These are phyloP conservation scores for Opisthograptis luteolata DNA, from an alignment of 2,888 invertebrate genomes.

Conservation along the genomic window DNA sequence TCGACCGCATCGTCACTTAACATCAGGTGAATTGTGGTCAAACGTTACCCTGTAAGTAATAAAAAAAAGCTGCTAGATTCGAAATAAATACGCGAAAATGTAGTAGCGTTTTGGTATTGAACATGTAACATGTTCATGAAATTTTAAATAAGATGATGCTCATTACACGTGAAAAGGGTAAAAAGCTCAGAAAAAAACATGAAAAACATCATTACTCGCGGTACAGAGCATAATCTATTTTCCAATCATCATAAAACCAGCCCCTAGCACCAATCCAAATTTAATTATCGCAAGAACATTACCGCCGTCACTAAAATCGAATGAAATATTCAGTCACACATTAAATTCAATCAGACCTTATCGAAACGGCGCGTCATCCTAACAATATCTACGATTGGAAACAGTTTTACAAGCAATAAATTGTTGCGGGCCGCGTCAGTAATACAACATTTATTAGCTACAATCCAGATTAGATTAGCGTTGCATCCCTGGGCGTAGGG, in stretches of 20 bases:
- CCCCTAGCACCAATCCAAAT: slow-evolving; percentile 40
- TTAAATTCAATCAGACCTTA: slow-evolving; percentile 77
- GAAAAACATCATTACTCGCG: neutral
- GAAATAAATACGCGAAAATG: too few relatives aligned
- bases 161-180: too few relatives aligned
- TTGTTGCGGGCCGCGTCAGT: slow-evolving; percentile 73
- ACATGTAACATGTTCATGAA: too few relatives aligned
- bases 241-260: slow-evolving; percentile 6
- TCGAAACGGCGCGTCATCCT: slow-evolving; percentile 67
- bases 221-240: neutral
- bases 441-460: slow-evolving; percentile 83
- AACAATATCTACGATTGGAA: slow-evolving; percentile 80
- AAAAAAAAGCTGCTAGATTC: too few relatives aligned
- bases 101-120: too few relatives aligned
- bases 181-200: neutral
- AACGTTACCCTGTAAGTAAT: too few relatives aligned
- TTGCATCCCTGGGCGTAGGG: slow-evolving; percentile 67
- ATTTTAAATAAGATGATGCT: too few relatives aligned
- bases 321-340: slow-evolving; percentile 66
- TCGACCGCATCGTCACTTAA: too few relatives aligned
- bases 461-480: slow-evolving; percentile 83
- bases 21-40: too few relatives aligned
- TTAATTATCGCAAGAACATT: slow-evolving; percentile 47
- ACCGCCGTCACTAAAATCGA: slow-evolving; percentile 50
- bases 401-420: slow-evolving; percentile 84